A percentile compares a stretch with the other conserved stretches of the same genome.
Conservation (phyloP, 2,113 vertebrate species). For the rat (Rattus norvegicus) region GRCr8 NC_086034.1:82241501-82242000, state of each 20-base stretch:
- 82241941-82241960: neutral
- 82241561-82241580: neutral
- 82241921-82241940: neutral
- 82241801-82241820: too few species aligned
- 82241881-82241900: neutral
- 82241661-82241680: neutral
- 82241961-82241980: neutral
- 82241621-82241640: neutral
- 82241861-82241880: too few species aligned
- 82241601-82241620: neutral
- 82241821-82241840: neutral
- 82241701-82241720: neutral
- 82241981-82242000: neutral
- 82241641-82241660: neutral
- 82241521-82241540: neutral
- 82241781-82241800: neutral
- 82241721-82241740: neutral
- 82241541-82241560: neutral
- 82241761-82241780: neutral
- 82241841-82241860: neutral
- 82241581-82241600: neutral
- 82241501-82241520: neutral
- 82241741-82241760: neutral
- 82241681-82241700: neutral
- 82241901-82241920: neutral